phyloP scores from a whole-genome alignment of 1,140 invertebrate species.

The Campoletis sonorensis region DNA sequence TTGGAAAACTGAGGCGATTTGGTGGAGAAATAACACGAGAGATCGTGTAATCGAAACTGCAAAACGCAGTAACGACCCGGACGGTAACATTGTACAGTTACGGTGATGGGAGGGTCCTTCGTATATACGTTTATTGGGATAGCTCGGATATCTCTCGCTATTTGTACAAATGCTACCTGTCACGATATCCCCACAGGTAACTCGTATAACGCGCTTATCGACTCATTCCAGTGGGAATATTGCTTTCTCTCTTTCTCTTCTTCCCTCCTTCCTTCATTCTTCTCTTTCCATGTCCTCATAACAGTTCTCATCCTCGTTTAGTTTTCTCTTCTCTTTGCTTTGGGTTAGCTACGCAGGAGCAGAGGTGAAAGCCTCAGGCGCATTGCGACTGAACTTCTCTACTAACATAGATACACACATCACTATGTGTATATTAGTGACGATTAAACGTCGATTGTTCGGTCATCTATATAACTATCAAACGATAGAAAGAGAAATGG shows the following conservation, averaged over 20 bases:
- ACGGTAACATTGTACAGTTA: not conserved
- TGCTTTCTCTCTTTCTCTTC: not conserved
- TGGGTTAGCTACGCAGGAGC: not conserved
- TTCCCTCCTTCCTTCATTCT: not conserved
- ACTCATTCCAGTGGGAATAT: constrained; percentile 36
- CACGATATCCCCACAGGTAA: constrained; percentile 43
- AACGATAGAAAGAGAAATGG: not conserved
- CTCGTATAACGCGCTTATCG: constrained; percentile 42
- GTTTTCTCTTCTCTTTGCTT: constrained; percentile 10
- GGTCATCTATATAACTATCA: not conserved
- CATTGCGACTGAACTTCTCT: constrained; percentile 34
- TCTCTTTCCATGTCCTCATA: not conserved
- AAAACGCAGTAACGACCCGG: not conserved
- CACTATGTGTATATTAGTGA: not conserved
- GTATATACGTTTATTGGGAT: constrained; percentile 4
- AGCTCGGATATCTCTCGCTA: constrained; percentile 28
- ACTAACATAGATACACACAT: not conserved
- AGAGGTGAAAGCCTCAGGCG: constrained; percentile 10
- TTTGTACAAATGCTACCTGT: constrained; percentile 44
- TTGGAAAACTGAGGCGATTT: too few relatives aligned
- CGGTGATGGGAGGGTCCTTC: too few relatives aligned
- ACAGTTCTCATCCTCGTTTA: constrained; percentile 31
- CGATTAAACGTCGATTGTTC: constrained; percentile 43
- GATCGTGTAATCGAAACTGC: constrained; percentile 17
- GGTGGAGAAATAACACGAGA: not conserved